Conservation (phyloP, 2,113 vertebrate genomes). For the Oncorhynchus tshawytscha region DNA sequence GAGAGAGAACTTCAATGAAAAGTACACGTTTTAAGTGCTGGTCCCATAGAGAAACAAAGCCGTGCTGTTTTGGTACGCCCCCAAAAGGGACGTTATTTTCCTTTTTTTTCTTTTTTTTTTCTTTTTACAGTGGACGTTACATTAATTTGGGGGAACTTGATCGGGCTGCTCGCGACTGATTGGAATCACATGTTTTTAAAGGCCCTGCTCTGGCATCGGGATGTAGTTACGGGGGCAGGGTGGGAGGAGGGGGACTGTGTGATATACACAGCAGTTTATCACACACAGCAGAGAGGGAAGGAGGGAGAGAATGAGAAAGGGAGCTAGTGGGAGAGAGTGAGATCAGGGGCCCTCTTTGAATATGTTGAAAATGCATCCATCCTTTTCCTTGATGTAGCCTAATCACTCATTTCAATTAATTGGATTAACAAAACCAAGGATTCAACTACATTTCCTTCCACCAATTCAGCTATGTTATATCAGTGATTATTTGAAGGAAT, state of each 20-base stretch:
- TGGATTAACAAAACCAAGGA: no score
- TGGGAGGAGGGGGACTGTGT: slow-evolving; percentile 7
- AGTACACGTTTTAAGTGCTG: background rate
- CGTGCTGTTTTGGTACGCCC: slow-evolving; percentile 10
- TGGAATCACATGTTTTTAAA: slow-evolving; percentile 63
- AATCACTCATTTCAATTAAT: no score
- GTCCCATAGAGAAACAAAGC: slow-evolving; percentile 13
- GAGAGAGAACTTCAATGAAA: background rate
- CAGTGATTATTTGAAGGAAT: no score
- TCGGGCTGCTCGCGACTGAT: slow-evolving; percentile 39
- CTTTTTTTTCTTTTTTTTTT: background rate
- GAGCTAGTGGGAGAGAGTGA: background rate
- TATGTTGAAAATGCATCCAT: no score
- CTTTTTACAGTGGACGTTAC: slow-evolving; percentile 33
- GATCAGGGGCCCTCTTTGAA: background rate
- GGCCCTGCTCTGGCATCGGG: slow-evolving; percentile 17
- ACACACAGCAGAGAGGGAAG: slow-evolving; percentile 13
- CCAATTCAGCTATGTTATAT: no score
- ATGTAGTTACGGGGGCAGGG: slow-evolving; percentile 32
- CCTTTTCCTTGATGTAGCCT: no score
- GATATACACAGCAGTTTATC: slow-evolving; percentile 11
- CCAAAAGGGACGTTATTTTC: background rate
- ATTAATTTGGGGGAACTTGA: slow-evolving; percentile 45
- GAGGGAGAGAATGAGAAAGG: background rate
- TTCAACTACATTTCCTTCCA: no score